Evolutionary conservation across 2,797 vertebrate species (phyloP), one percentile per base, ranked within the genome.

Genomic region (Acridotheres tristis): DNA sequence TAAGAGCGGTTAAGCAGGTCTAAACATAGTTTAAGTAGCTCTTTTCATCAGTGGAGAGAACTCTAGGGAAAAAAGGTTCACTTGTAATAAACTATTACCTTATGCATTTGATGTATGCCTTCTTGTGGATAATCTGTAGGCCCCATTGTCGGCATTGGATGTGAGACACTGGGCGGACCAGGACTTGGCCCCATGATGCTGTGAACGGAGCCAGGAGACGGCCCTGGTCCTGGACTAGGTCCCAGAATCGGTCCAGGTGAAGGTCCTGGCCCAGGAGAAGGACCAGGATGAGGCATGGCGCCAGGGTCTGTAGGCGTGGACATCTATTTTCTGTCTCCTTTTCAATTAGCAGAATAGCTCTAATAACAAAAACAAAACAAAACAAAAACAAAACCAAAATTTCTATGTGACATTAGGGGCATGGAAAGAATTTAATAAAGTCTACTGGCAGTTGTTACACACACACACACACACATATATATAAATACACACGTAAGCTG

Each of bases 171-270:
- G 22, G 99, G 99, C 0, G 99, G 99, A 88, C 99, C 99, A 43
- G 99, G 99, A 94, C 99, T 99, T n/a, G 99, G 99, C 84, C 99
- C 99, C 99, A 99, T 99, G 99, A 99, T 99, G 87, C 99, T 99
- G 97, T 99, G 99, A 81, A 99, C 99, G 29, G 99, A 99, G 91
- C 99, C 98, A 27, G 99, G 99, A 87, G 99, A 99, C 3, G 99
- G 99, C 14, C 99, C 99, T 11, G 99, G 99, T 94, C 99, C 99
- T 74, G 99, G 99, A 88, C 99, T 99, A 48, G 99, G 99, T 75
- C 99, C 99, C 59, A 99, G 96, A 96, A 99, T 99, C 40, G 99
- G 99, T 89, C 99, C 99, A 50, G 99, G 99, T 76, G 99, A 99
- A 45, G 99, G 98, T 40, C 99, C 99, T 10, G 99, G 98, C 91